Conservation (phyloP, 2,888 invertebrate genomes). For the Drymonia ruficornis region DNA sequence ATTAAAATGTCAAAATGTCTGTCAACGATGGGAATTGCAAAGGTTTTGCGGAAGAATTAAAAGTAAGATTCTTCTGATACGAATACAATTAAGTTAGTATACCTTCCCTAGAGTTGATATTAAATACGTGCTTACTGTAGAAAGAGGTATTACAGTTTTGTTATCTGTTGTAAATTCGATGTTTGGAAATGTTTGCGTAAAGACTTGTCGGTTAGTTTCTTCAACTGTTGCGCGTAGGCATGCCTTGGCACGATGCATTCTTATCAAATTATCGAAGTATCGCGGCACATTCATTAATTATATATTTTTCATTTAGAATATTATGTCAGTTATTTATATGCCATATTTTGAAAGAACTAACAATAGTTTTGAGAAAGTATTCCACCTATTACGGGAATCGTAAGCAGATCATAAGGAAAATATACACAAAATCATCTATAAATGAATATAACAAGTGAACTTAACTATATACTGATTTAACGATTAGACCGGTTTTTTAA, state of each 20-base stretch:
- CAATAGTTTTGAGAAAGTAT: too few species aligned
- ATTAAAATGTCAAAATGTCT: constrained; percentile 28
- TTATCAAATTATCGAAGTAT: not conserved
- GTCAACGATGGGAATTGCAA: constrained; percentile 15
- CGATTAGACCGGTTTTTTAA: too few species aligned
- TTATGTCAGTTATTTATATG: too few species aligned
- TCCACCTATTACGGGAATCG: too few species aligned
- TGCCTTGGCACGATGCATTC: not conserved
- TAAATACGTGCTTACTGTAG: not conserved
- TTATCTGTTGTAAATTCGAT: not conserved
- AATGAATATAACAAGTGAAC: not conserved
- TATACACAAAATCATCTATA: not conserved
- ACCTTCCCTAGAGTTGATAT: not conserved
- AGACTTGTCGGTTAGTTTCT: not conserved
- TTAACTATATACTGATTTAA: too few species aligned
- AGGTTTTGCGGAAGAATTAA: constrained; percentile 14
- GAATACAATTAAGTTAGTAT: not conserved
- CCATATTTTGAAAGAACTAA: too few species aligned
- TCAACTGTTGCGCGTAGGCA: not conserved
- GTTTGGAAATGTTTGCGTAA: not conserved
- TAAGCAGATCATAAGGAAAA: too few species aligned
- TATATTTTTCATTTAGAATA: too few species aligned
- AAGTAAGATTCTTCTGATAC: constrained; percentile 23
- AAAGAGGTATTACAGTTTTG: not conserved
- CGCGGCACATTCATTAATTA: too few species aligned